Conservation (phyloP, 2,888 invertebrate species). For the Heliconius ismenius region DNA sequence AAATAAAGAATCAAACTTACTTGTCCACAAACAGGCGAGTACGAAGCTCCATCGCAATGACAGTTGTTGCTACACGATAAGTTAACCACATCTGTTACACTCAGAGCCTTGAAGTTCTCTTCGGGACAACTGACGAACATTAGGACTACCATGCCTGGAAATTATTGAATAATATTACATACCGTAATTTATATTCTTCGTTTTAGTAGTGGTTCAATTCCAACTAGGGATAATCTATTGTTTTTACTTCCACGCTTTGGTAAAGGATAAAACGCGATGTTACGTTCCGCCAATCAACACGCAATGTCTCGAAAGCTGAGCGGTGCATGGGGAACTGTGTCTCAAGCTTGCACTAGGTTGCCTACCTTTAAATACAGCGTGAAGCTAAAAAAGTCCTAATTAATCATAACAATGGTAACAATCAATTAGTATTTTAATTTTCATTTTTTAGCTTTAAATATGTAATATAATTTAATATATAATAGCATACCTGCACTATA, state of each 20-base stretch:
- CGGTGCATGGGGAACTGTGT: neutral
- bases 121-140: conserved; percentile 96
- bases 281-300: neutral
- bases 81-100: conserved; percentile 53
- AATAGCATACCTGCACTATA: conserved; percentile 87
- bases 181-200: neutral
- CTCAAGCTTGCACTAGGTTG: neutral
- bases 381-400: neutral
- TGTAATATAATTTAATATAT: no score
- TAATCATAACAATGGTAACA: no score
- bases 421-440: no score
- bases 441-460: no score
- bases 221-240: neutral
- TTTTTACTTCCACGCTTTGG: neutral
- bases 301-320: neutral
- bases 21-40: conserved; percentile 92
- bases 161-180: neutral
- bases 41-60: conserved; percentile 88
- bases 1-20: conserved; percentile 47
- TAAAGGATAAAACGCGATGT: neutral
- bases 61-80: conserved; percentile 85
- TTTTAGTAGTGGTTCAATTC: no score
- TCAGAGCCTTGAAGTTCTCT: conserved; percentile 88
- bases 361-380: neutral
- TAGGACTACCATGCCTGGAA: conserved; percentile 88